These are phyloP conservation scores for Anolis carolinensis DNA, from an alignment of 2,113 vertebrate genomes.

Conservation along the genomic window DNA sequence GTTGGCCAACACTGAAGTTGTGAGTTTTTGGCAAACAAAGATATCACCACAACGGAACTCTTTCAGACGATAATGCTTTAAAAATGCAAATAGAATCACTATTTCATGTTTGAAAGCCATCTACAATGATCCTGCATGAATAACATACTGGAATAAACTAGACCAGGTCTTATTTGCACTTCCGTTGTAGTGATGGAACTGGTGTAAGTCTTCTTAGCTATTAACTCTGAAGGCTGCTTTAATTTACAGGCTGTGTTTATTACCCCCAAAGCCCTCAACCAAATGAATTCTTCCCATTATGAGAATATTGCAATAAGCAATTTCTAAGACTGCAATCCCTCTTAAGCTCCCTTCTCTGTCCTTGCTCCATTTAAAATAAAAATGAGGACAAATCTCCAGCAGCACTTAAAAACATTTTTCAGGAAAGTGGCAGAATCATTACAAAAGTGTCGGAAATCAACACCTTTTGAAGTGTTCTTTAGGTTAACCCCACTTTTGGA, in stretches of 20 bases:
- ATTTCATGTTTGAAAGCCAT: not conserved
- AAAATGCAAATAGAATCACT: too few relatives aligned
- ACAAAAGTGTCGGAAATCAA: conserved; percentile 13
- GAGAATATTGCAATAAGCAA: conserved; percentile 32
- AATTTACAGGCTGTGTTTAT: conserved; percentile 36
- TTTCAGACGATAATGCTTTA: not conserved
- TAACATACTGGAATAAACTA: not conserved
- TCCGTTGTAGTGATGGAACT: conserved; percentile 2
- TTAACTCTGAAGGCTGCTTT: conserved; percentile 35
- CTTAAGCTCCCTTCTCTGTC: conserved; percentile 26
- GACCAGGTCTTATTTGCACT: not conserved
- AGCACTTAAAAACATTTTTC: conserved; percentile 44
- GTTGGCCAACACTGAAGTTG: not conserved
- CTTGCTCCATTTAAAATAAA: conserved; percentile 28
- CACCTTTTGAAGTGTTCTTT: not conserved
- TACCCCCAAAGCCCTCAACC: conserved; percentile 26
- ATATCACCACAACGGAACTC: not conserved
- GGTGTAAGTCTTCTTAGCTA: conserved; percentile 8
- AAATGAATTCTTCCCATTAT: conserved; percentile 37
- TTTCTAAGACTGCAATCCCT: conserved; percentile 41
- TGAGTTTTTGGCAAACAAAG: not conserved
- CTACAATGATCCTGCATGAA: not conserved
- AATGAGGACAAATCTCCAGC: conserved; percentile 29
- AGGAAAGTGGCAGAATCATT: not conserved
- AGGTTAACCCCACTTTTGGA: not conserved